These are phyloP conservation scores for Alloscopus bannaensis DNA, from an alignment of 2,888 invertebrate genomes.

Conservation along the genomic window DNA sequence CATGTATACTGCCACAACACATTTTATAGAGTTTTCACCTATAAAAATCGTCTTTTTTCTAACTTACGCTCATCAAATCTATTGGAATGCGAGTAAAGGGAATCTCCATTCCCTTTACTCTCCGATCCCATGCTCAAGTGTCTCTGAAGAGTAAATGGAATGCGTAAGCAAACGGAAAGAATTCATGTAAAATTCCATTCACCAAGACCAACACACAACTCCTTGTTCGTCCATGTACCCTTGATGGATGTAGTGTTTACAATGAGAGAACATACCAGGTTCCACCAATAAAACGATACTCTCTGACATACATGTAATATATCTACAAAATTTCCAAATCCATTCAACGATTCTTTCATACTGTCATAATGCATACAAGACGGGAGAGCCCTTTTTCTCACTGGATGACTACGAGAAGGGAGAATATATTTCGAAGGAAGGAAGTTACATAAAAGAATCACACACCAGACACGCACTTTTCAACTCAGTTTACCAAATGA, in stretches of 20 bases:
- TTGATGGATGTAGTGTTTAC: constrained; percentile 11
- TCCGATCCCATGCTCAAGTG: no score
- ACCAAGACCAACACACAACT: constrained; percentile 14
- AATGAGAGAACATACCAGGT: constrained; percentile 13
- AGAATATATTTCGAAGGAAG: neutral
- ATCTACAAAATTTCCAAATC: no score
- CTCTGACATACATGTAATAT: neutral
- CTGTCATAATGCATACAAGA: no score
- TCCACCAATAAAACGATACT: neutral
- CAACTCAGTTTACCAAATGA: constrained; percentile 23
- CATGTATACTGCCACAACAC: no score
- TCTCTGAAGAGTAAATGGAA: constrained; percentile 37
- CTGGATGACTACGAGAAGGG: neutral
- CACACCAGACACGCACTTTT: constrained; percentile 27
- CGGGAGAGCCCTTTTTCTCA: no score
- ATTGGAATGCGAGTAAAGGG: no score
- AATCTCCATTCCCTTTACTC: no score
- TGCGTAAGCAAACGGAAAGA: constrained; percentile 53
- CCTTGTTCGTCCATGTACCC: neutral
- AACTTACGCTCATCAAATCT: neutral
- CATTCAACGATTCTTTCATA: constrained; percentile 37
- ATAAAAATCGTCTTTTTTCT: neutral
- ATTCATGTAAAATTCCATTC: constrained; percentile 54
- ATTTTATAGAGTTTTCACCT: no score
- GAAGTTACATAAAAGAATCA: constrained; percentile 1